These are phyloP conservation scores for Empidonax alnorum DNA, from an alignment of 2,113 vertebrate species.

Conservation along the genomic window DNA sequence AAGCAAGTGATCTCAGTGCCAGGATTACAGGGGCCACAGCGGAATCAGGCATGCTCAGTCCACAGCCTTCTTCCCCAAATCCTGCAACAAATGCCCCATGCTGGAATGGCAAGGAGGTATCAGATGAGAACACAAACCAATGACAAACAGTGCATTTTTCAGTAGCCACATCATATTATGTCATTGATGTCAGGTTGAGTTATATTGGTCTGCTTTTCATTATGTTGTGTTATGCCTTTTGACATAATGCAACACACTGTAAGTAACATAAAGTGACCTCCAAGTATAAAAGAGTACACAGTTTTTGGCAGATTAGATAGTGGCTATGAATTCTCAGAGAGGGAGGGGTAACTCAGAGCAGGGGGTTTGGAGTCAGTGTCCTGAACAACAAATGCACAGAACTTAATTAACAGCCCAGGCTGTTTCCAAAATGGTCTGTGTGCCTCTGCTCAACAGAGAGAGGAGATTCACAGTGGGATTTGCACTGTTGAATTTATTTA, in stretches of 20 bases:
- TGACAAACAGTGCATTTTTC: slow-evolving; percentile 59
- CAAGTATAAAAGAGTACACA: slow-evolving; percentile 61
- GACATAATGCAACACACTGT: slow-evolving; percentile 64
- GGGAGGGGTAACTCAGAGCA: slow-evolving; percentile 12
- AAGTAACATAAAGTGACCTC: slow-evolving; percentile 71
- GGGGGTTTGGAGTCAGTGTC: neutral
- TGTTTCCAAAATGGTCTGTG: neutral
- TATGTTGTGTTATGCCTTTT: slow-evolving; percentile 56
- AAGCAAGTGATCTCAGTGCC: neutral
- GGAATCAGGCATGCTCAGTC: neutral
- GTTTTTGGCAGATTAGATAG: slow-evolving; percentile 63
- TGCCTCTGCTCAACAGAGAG: neutral
- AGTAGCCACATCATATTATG: slow-evolving; percentile 67
- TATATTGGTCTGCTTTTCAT: slow-evolving; percentile 63
- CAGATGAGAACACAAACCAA: slow-evolving; percentile 29
- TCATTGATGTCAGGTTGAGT: slow-evolving; percentile 55
- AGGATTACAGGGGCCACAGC: neutral
- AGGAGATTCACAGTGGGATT: neutral
- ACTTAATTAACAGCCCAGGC: slow-evolving; percentile 21
- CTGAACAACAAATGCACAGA: slow-evolving; percentile 23
- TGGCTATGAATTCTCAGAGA: neutral
- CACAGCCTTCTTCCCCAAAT: neutral
- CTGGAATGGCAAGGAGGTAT: slow-evolving; percentile 5
- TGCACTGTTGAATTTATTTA: neutral
- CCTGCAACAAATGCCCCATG: neutral